These are phyloP conservation scores for Epirrhoe tristata DNA, from an alignment of 2,888 invertebrate species.

Conservation along the genomic window DNA sequence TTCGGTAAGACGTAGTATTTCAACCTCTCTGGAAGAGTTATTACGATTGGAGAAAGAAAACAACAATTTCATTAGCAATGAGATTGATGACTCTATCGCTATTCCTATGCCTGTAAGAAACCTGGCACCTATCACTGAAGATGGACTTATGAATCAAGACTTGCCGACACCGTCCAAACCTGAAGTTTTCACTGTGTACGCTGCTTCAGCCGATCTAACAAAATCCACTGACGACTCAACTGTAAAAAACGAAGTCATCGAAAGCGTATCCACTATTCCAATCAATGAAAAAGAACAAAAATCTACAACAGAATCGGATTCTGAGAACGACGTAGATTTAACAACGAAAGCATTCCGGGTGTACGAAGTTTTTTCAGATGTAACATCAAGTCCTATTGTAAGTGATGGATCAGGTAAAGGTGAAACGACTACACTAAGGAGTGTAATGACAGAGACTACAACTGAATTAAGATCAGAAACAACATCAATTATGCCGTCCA, in stretches of 20 bases:
- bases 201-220: slow-evolving; percentile 56
- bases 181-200: slow-evolving; percentile 62
- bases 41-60: slow-evolving; percentile 70
- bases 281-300: slow-evolving; percentile 59
- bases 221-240: slow-evolving; percentile 52
- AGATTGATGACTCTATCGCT: slow-evolving; percentile 74
- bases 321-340: slow-evolving; percentile 60
- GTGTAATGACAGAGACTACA: slow-evolving; percentile 69
- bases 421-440: slow-evolving; percentile 63
- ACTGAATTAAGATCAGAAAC: slow-evolving; percentile 71
- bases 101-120: slow-evolving; percentile 57
- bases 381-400: slow-evolving; percentile 44
- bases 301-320: slow-evolving; percentile 58
- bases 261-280: slow-evolving; percentile 76
- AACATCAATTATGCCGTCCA: slow-evolving; percentile 68
- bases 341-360: slow-evolving; percentile 73
- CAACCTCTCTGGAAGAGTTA: slow-evolving; percentile 73
- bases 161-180: slow-evolving; percentile 48
- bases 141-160: slow-evolving; percentile 46
- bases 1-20: slow-evolving; percentile 62
- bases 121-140: slow-evolving; percentile 51
- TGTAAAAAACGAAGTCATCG: slow-evolving; percentile 61
- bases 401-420: slow-evolving; percentile 46
- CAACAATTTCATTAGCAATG: slow-evolving; percentile 78
- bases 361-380: slow-evolving; percentile 73